Evolutionary conservation across 2,888 invertebrate genomes (phyloP).

Genomic region (Drosophila paranaensis): DNA sequence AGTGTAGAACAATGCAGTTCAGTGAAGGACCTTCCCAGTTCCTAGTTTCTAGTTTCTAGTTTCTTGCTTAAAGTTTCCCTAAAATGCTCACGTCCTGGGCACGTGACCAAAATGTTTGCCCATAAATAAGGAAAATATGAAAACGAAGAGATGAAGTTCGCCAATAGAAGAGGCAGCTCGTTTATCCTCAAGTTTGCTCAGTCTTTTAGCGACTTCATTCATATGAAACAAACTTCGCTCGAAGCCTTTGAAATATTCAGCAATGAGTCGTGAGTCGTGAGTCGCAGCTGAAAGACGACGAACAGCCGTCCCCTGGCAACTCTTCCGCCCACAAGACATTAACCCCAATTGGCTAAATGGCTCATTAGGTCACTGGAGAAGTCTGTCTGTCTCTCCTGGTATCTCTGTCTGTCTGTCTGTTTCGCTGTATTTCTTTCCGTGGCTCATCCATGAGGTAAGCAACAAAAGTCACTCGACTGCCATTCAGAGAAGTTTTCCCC

Average conservation of each 20-base stretch:
- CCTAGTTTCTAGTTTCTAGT: slow-evolving; percentile 27
- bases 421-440: slow-evolving; percentile 15
- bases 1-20: slow-evolving; percentile 50
- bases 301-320: not conserved
- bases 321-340: slow-evolving; percentile 60
- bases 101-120: slow-evolving; percentile 74
- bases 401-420: slow-evolving; percentile 10
- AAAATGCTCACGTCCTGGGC: slow-evolving; percentile 72
- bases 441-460: slow-evolving; percentile 41
- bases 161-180: slow-evolving; percentile 33
- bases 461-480: slow-evolving; percentile 39
- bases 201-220: slow-evolving; percentile 61
- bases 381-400: slow-evolving; percentile 14
- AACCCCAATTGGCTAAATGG: slow-evolving; percentile 82
- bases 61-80: slow-evolving; percentile 55
- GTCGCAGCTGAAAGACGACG: slow-evolving; percentile 38
- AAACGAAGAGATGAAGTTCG: slow-evolving; percentile 59
- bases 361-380: slow-evolving; percentile 82
- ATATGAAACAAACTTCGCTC: slow-evolving; percentile 46
- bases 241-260: slow-evolving; percentile 75
- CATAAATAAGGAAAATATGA: slow-evolving; percentile 75
- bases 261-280: slow-evolving; percentile 58
- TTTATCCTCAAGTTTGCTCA: slow-evolving; percentile 31
- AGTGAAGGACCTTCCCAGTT: not conserved
- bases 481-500: slow-evolving; percentile 58